Base-by-base conservation (phyloP, 2,888 invertebrate genomes). In the Sarcophaga caerulescens region DNA sequence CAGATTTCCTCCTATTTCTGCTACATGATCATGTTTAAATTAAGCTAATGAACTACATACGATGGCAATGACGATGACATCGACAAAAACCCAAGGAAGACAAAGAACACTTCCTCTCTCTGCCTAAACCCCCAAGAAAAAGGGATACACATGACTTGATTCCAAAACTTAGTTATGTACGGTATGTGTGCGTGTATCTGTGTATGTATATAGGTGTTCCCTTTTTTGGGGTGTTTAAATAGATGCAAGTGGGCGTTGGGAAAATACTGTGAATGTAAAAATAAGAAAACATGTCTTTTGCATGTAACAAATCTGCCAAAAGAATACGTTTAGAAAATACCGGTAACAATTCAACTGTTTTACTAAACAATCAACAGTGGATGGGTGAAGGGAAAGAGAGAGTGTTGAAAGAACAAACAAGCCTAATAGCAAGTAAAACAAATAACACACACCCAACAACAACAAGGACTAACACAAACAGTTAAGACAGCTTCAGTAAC, bases 21-120 rank as follows among this genome's bases (percentile, higher is more conserved):
- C 52, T 44, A 21, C 91, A 90, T 89, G 90, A 91, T 91, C 91
- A 89, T 90, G 90, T 89, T 89, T 89, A 90, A 92, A 91, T 91
- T 90, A 90, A 90, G 89, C 88, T 91, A 91, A 90, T 91, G 90
- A 91, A 90, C 89, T 66, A 66, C 21, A 75, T 59, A 52, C 17
- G 21, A 66, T 66, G 35, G 25, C 35, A 25, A 6, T 35, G 88
- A 59, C 59, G 59, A 60, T 69, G 62, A 71, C 81, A 81, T 70
- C 35, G 63, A n/a, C 73, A 75, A 17, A 35, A 25, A 59, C 60
- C 62, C 17, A 52, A 47, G 17, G 23, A 68, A 66, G 63, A 74
- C 82, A 82, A 70, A 47, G 25, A 66, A 88, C 85, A 87, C 74
- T 84, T 84, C 79, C 69, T 52, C 17, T 52, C 0, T 4, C 35